Conservation (phyloP, 2,113 vertebrate species). For the Paralichthys olivaceus region DNA sequence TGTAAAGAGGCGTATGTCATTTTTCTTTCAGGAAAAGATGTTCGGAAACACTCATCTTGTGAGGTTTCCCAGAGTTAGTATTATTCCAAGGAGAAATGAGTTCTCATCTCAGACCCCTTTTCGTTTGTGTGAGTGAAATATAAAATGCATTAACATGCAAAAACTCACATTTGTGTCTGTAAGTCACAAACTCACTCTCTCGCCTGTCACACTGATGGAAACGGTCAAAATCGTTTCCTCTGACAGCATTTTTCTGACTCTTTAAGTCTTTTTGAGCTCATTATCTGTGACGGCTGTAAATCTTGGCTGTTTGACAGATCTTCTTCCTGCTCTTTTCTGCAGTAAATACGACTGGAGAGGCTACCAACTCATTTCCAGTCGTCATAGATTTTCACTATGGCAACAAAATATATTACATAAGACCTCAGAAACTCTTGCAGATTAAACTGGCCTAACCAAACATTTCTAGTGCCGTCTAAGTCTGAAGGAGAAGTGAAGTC, state of each 20-base stretch:
- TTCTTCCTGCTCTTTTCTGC: background rate
- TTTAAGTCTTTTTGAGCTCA: constrained; percentile 1
- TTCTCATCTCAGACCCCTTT: background rate
- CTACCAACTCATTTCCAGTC: background rate
- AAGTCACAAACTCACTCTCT: background rate
- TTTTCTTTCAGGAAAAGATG: background rate
- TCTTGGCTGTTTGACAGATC: constrained; percentile 7
- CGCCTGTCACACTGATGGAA: background rate
- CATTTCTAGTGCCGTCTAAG: background rate
- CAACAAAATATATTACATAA: background rate
- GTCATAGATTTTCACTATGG: background rate
- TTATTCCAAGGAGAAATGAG: background rate
- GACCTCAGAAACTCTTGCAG: background rate
- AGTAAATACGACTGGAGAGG: background rate
- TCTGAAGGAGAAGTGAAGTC: background rate
- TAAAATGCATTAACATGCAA: background rate
- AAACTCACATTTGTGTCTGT: background rate
- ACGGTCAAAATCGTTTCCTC: background rate
- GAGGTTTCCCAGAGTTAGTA: background rate
- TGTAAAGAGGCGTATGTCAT: background rate
- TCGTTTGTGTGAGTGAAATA: no score
- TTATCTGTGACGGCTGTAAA: constrained; percentile 1
- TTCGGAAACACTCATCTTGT: background rate
- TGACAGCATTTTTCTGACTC: background rate
- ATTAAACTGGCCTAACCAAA: background rate